Evolutionary conservation across 1,140 invertebrate species (phyloP), one percentile per base, ranked within the genome.

Genomic region (Cherax destructor): DNA sequence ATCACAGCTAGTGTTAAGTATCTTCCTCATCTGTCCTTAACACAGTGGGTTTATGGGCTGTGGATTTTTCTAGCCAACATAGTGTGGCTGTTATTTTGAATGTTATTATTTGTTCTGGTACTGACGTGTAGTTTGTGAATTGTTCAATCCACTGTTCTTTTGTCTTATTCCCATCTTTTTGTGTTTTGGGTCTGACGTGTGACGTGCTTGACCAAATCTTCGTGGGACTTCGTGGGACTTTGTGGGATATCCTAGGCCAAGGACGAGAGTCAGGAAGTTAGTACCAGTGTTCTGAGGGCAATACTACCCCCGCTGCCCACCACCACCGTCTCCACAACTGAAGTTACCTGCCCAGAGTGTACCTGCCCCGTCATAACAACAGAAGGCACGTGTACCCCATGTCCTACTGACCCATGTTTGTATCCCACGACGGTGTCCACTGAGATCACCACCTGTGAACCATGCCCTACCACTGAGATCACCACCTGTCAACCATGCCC

Each of bases 261-360:
- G 9, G 69, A 74, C 7, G 18, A 74, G n/a, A 41, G 0, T 11
- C 16, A 2, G n/a, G n/a, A 30, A 5, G 3, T 21, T 7, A 30
- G 69, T 30, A 30, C n/a, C 24, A 11, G 1, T 21, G n/a, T 30
- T 4, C 11, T 74, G 69, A 21, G 21, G 24, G 69, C 30, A 5
- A 30, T 7, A 0, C 69, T 74, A 11, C 69, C 69, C 7, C 69
- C 69, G 9, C 6, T 74, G 9, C 24, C 69, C 69, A 74, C 69
- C 69, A 74, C 69, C 69, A 74, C 69, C 24, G 24, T 74, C 69
- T 74, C 69, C 69, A 74, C 69, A n/a, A 74, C n/a, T 7, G 69
- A 74, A 7, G 69, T 30, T 7, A 74, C 69, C 69, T 74, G 69
- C 30, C 69, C 69, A 5, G 24, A 5, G 69, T 74, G 69, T 11